These are phyloP conservation scores for Hyppa rectilinea DNA, from an alignment of 2,888 invertebrate genomes.

Conservation along the genomic window DNA sequence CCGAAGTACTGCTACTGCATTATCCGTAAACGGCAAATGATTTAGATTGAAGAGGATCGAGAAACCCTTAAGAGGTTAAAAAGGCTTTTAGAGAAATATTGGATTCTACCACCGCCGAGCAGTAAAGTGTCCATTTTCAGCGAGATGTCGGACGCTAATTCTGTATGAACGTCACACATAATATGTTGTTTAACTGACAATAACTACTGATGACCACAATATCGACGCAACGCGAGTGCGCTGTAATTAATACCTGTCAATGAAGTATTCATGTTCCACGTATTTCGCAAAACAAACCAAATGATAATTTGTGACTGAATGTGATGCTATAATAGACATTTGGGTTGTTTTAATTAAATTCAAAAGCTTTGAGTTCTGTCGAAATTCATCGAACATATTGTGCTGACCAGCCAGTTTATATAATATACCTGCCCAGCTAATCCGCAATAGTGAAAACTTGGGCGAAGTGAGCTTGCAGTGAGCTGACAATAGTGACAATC, in stretches of 20 bases:
- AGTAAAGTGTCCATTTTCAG: background rate
- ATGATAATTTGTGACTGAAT: background rate
- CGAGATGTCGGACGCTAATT: background rate
- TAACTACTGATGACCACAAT: background rate
- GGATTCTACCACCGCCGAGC: background rate
- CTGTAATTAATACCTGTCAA: background rate
- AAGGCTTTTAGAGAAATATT: constrained; percentile 14
- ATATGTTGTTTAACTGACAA: background rate
- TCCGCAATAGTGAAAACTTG: too few species aligned
- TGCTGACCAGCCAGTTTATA: too few species aligned
- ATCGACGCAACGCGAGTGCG: background rate
- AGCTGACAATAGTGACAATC: too few species aligned
- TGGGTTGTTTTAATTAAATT: background rate
- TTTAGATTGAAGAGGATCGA: constrained; percentile 18
- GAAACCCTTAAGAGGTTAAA: constrained; percentile 16
- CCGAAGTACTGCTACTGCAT: background rate
- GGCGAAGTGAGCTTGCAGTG: too few species aligned
- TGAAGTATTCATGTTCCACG: background rate
- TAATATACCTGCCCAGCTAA: too few species aligned
- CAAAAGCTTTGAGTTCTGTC: background rate
- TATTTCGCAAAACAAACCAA: constrained; percentile 9
- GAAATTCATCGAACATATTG: background rate
- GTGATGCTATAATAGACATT: background rate
- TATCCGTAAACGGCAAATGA: constrained; percentile 10
- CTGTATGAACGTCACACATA: background rate